Conservation (phyloP, 2,888 invertebrate species). For the Brenthis daphne region DNA sequence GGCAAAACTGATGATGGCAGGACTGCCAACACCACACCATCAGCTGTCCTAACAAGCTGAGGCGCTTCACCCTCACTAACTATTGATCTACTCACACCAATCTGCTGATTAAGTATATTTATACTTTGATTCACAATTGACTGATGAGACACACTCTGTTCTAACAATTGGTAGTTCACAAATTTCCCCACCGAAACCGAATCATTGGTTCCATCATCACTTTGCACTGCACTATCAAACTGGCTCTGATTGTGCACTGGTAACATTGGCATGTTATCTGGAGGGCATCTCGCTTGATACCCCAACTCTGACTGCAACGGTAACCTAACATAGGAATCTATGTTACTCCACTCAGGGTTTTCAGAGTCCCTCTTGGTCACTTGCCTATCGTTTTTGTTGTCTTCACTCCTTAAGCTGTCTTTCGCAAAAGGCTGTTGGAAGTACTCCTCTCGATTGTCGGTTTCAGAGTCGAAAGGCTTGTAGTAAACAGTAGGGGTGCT, state of each 20-base stretch:
- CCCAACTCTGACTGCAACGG: slow-evolving; percentile 57
- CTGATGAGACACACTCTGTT: slow-evolving; percentile 79
- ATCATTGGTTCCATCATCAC: slow-evolving; percentile 62
- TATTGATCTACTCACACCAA: slow-evolving; percentile 68
- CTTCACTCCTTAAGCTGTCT: slow-evolving; percentile 57
- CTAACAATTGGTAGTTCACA: slow-evolving; percentile 79
- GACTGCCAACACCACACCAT: slow-evolving; percentile 75
- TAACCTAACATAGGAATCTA: slow-evolving; percentile 60
- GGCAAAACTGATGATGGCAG: slow-evolving; percentile 60
- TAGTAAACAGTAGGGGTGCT: slow-evolving; percentile 59
- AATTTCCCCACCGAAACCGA: slow-evolving; percentile 65
- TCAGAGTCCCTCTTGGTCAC: slow-evolving; percentile 58
- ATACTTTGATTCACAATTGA: slow-evolving; percentile 80
- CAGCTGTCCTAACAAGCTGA: slow-evolving; percentile 73
- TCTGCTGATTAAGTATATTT: slow-evolving; percentile 78
- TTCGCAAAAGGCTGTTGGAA: slow-evolving; percentile 63
- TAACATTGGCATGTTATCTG: slow-evolving; percentile 66
- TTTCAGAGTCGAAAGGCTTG: slow-evolving; percentile 60
- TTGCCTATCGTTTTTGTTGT: slow-evolving; percentile 49
- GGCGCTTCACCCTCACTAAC: slow-evolving; percentile 66
- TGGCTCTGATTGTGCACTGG: slow-evolving; percentile 58
- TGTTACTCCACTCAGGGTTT: slow-evolving; percentile 44
- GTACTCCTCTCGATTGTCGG: slow-evolving; percentile 56
- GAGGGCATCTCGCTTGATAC: slow-evolving; percentile 65
- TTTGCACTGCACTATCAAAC: slow-evolving; percentile 67